These are phyloP conservation scores for Polypedilum vanderplanki DNA, from an alignment of 1,140 invertebrate genomes.

Conservation along the genomic window DNA sequence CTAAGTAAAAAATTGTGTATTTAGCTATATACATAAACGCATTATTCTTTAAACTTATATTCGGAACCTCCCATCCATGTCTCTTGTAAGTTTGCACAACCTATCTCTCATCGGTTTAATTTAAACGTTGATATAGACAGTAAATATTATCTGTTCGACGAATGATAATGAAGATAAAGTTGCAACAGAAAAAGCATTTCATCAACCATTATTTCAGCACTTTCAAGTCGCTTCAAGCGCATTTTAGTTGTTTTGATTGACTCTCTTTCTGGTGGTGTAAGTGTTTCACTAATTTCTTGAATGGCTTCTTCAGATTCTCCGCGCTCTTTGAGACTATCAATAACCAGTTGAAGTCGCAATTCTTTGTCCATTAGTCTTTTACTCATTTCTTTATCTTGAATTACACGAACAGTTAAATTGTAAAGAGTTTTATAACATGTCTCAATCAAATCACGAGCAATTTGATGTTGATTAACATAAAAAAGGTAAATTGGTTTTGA, in stretches of 20 bases:
- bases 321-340: constrained; percentile 63
- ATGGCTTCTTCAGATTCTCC: constrained; percentile 68
- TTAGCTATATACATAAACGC: no score
- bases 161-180: constrained; percentile 47
- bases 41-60: no score
- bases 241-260: constrained; percentile 59
- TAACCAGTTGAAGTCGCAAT: constrained; percentile 70
- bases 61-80: no score
- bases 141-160: neutral
- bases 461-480: constrained; percentile 58
- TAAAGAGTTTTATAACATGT: constrained; percentile 69
- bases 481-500: constrained; percentile 66
- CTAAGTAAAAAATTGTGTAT: no score
- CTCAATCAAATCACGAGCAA: constrained; percentile 66
- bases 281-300: constrained; percentile 68
- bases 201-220: constrained; percentile 60
- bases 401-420: constrained; percentile 58
- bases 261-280: constrained; percentile 66
- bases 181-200: constrained; percentile 66
- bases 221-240: constrained; percentile 58
- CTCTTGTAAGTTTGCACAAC: no score
- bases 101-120: no score
- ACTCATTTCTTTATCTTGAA: constrained; percentile 55
- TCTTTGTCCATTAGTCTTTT: constrained; percentile 78
- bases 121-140: no score